Conservation (phyloP, 2,797 vertebrate genomes). For the Centropyge bicolor region DNA sequence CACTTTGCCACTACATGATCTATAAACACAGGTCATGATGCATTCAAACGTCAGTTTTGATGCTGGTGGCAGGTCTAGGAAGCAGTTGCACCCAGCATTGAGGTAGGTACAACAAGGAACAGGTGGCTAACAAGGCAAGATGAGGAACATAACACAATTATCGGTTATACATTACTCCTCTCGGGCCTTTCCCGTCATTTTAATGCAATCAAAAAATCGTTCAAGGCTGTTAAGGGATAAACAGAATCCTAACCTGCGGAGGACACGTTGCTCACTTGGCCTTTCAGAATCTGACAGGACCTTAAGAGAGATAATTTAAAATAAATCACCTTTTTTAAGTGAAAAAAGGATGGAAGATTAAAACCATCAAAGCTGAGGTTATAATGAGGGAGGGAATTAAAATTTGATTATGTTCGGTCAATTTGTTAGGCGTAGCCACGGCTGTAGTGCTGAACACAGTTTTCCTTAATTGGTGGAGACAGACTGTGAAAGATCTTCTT, state of each 20-base stretch:
- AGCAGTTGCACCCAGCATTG: conserved; percentile 10
- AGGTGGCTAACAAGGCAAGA: conserved; percentile 43
- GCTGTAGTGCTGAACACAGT: neutral
- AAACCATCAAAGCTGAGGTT: conserved; percentile 2
- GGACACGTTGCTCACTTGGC: conserved; percentile 54
- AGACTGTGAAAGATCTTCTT: neutral
- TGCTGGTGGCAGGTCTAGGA: neutral
- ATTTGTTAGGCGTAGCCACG: neutral
- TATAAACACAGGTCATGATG: neutral
- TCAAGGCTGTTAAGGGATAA: conserved; percentile 9
- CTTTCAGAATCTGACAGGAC: conserved; percentile 21
- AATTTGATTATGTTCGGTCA: neutral
- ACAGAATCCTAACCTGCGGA: conserved; percentile 1
- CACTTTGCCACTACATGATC: conserved; percentile 13
- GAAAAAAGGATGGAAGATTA: conserved; percentile 1
- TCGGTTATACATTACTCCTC: neutral
- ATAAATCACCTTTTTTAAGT: neutral
- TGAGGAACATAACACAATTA: conserved; percentile 59
- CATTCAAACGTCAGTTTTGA: neutral
- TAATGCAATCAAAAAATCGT: conserved; percentile 52
- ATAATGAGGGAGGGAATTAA: conserved; percentile 15
- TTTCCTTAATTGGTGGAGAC: neutral
- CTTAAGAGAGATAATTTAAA: neutral
- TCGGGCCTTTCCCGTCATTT: conserved; percentile 6
- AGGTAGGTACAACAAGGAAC: neutral